Conservation (phyloP, 2,113 vertebrate genomes). For the Chaetodon trifascialis region DNA sequence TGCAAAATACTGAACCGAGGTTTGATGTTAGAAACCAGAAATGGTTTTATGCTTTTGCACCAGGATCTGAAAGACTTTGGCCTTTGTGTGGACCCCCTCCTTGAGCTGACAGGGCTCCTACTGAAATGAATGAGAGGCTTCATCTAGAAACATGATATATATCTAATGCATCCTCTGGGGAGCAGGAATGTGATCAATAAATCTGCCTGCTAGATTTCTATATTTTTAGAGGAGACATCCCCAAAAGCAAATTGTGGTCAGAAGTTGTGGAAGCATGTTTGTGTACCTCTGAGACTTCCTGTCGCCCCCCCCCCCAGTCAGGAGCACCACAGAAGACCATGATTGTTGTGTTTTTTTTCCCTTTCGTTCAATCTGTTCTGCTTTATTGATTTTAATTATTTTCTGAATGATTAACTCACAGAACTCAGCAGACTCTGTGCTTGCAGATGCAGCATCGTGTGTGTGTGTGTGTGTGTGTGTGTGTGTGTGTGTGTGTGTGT, state of each 20-base stretch:
- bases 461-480: constrained; percentile 10
- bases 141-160: too few species aligned
- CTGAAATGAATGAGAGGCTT: too few species aligned
- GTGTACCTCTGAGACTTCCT: not conserved
- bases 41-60: too few species aligned
- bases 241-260: not conserved
- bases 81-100: too few species aligned
- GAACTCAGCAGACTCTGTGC: constrained; percentile 40
- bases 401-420: constrained; percentile 68
- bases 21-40: too few species aligned
- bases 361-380: constrained; percentile 68
- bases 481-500: constrained; percentile 19
- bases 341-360: not conserved
- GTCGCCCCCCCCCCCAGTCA: not conserved
- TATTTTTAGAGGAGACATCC: not conserved
- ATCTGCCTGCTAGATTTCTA: too few species aligned
- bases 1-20: too few species aligned
- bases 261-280: too few species aligned
- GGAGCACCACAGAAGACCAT: fast-evolving
- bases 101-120: too few species aligned
- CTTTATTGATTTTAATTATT: constrained; percentile 79
- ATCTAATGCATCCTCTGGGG: not conserved
- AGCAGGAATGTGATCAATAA: not conserved
- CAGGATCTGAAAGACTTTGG: too few species aligned
- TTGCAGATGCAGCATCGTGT: constrained; percentile 38